Percentiles rank a stretch among this genome's conserved stretches.
Evolutionary conservation across 2,888 invertebrate genomes (phyloP).

Genomic region (Slavum lentiscoides): DNA sequence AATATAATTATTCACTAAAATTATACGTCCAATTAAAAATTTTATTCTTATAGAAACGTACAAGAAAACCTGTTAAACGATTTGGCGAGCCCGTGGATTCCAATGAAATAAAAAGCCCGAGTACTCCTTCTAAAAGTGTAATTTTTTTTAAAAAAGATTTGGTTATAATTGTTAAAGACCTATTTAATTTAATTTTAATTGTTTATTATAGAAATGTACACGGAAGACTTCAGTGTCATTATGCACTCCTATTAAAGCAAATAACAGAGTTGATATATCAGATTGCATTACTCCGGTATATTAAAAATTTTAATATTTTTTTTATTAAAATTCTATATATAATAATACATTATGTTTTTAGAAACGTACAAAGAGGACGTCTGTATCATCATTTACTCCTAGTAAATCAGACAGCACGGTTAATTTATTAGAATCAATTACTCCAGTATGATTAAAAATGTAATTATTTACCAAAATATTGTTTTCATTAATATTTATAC

Average conservation of each 20-base stretch:
- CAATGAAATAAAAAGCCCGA: background rate
- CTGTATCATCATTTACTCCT: background rate
- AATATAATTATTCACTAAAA: background rate
- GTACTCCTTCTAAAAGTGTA: conserved; percentile 8
- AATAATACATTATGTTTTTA: too few species aligned
- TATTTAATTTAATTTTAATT: background rate
- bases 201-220: background rate
- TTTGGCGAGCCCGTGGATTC: background rate
- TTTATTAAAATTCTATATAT: background rate
- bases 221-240: background rate
- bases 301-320: background rate
- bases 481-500: too few species aligned
- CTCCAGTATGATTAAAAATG: conserved; percentile 17
- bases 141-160: background rate
- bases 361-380: background rate
- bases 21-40: too few species aligned
- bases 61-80: too few species aligned
- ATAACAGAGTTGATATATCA: background rate
- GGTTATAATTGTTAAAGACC: background rate
- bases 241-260: background rate
- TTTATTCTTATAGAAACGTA: background rate
- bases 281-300: conserved; percentile 14
- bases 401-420: background rate
- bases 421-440: background rate
- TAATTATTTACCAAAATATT: background rate